phyloP scores from a whole-genome alignment of 2,113 vertebrate species.

The Condylura cristata region DNA sequence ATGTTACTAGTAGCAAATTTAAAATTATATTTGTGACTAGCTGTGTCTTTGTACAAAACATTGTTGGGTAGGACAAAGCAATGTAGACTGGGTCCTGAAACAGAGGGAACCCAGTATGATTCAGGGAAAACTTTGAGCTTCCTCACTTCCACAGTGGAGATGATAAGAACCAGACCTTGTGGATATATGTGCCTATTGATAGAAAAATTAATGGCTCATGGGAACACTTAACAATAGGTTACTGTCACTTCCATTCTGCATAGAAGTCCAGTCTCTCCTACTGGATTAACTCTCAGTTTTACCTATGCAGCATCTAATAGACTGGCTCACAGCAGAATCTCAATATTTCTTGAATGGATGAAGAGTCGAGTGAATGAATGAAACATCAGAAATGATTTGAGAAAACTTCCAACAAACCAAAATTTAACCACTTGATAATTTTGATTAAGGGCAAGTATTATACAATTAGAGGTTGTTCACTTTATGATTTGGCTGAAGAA shows the following conservation, averaged over 20 bases:
- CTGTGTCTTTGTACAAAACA: not conserved
- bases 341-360: not conserved
- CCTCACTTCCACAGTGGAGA: not conserved
- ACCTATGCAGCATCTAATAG: not conserved
- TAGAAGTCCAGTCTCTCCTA: not conserved
- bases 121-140: not conserved
- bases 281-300: not conserved
- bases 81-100: not conserved
- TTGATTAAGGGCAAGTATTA: not conserved
- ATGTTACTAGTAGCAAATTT: not conserved
- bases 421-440: not conserved
- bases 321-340: not conserved
- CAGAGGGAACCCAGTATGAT: not conserved
- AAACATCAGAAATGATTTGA: not conserved
- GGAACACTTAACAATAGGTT: not conserved
- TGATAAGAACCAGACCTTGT: not conserved
- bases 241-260: not conserved
- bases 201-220: not conserved
- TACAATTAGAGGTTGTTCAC: not conserved
- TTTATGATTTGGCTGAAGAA: not conserved
- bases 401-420: not conserved
- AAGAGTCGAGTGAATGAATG: not conserved
- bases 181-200: not conserved
- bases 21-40: not conserved
- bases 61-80: not conserved